Evolutionary conservation across 2,888 invertebrate genomes (phyloP).

Genomic region (Synanthedon vespiformis): DNA sequence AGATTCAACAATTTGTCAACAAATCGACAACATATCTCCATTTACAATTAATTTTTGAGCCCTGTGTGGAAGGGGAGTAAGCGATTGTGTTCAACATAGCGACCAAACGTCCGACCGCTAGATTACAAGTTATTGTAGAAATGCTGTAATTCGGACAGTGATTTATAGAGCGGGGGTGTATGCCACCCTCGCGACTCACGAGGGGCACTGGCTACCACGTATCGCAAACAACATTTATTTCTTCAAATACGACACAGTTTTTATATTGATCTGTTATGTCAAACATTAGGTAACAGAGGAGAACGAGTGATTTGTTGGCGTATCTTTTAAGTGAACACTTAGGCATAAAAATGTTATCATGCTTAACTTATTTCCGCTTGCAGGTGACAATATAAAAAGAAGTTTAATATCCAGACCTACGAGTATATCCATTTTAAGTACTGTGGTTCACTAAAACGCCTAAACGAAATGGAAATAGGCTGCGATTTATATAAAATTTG

Average conservation of each 20-base stretch:
- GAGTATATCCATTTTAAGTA: too few species aligned
- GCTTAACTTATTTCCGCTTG: too few species aligned
- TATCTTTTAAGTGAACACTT: too few species aligned
- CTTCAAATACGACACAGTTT: slow-evolving; percentile 44
- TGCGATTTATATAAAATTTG: too few species aligned
- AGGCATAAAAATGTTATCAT: too few species aligned
- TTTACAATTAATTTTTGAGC: slow-evolving; percentile 44
- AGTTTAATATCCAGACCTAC: too few species aligned
- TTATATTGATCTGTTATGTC: background rate
- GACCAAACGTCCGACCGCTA: slow-evolving; percentile 39
- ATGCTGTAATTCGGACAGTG: slow-evolving; percentile 67
- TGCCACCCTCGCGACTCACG: slow-evolving; percentile 52
- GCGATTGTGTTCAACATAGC: slow-evolving; percentile 32
- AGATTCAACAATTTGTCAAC: slow-evolving; percentile 8
- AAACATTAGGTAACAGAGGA: too few species aligned
- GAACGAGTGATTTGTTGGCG: too few species aligned
- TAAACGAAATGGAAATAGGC: too few species aligned
- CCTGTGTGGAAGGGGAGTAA: slow-evolving; percentile 24
- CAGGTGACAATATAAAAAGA: too few species aligned
- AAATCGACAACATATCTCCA: slow-evolving; percentile 11
- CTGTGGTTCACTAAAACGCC: too few species aligned
- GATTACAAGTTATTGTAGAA: slow-evolving; percentile 58
- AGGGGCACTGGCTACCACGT: slow-evolving; percentile 40
- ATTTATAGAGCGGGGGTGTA: slow-evolving; percentile 66
- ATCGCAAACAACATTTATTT: slow-evolving; percentile 65